Base-by-base conservation (phyloP, 2,113 vertebrate genomes). In the Herpetotheres cachinnans region DNA sequence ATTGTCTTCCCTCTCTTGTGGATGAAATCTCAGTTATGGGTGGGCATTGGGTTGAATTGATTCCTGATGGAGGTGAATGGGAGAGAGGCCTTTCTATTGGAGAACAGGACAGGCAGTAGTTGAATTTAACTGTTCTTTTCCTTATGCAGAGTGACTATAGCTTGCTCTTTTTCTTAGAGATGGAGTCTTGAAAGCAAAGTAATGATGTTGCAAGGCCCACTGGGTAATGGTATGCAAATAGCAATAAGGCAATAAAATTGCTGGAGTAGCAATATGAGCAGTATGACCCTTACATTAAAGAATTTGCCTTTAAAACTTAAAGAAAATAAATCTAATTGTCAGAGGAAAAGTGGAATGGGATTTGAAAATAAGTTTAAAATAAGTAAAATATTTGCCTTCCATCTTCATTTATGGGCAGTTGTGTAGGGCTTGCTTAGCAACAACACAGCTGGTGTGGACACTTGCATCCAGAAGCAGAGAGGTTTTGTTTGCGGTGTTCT, bases 261-360 rank as follows among this genome's bases (percentile, higher is more conserved):
- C 71, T 88, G 20, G 21, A 32, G 17, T 49, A 93, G 56, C 32
- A 67, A 40, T 94, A 90, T 83, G 59, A 94, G 30, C 30, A 38
- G 49, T 50, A 65, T 90, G 65, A 82, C 40, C 30, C 56, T 84
- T 89, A 40, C 2, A 0, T 82, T 62, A 79, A 89, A 13, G 67
- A 93, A 67, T 92, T 89, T 86, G 20, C 8, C 44, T 86, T 90
- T 74, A 78, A 96, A 95, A 86, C 8, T 38, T 42, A 81, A 95
- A 83, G 50, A 89, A 89, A 93, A 76, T 84, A 83, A 93, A 83
- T 42, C 5, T 86, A 74, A 58, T 56, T 92, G 22, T 81, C 25
- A 73, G 65, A 81, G 21, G 3, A 56, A 9, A 26, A 76, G 20
- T 34, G 10, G 38, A 88, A 16, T 32, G 13, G 73, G 14, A n/a